Base-by-base conservation (phyloP, 2,797 vertebrate genomes). In the Eurystomus glaucurus region DNA sequence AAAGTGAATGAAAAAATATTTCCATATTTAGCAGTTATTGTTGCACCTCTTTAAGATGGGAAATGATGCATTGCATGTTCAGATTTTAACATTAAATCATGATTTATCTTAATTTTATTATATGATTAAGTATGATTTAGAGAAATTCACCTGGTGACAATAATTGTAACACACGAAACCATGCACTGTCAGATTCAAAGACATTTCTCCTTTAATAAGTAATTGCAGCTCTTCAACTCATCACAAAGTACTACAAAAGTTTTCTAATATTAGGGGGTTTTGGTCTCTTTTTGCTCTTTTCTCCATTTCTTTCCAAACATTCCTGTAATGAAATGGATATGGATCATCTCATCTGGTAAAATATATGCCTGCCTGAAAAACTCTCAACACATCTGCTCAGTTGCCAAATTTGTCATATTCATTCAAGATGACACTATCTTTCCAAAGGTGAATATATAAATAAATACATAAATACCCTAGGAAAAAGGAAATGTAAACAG, bases 371-470 rank as follows among this genome's bases (percentile, higher is more conserved):
- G 90, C 97, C 96, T 98, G 90, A 85, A 97, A 85, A 72, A 87
- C 48, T 96, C 95, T 86, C 80, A 81, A 19, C 94, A 74, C 80
- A 94, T 97, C 95, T 98, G 77, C 96, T 98, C 78, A 88, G 89
- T 77, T 96, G 55, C 46, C 96, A 81, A 96, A 76, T 86, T 97
- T 97, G 64, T 96, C 85, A 78, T 86, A 90, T 96, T 95, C 57
- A 66, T 93, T 97, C 76, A 96, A 85, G 69, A 96, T 77, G 69
- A 85, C 28, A 85, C 54, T 89, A 48, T 92, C 54, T 90, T 95
- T 91, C 39, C 83, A 90, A 94, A 96, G 92, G n/a, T 26, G 85
- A 79, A 90, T 60, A 93, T 76, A 93, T 64, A 45, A 50, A 88
- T 54, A 97, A 78, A 58, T 54, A 48, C 29, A 64, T 21, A 65